A percentile compares a stretch with the other conserved stretches of the same genome.
These are phyloP conservation scores for Rafetus swinhoei DNA, from an alignment of 2,113 vertebrate species.

Conservation along the genomic window DNA sequence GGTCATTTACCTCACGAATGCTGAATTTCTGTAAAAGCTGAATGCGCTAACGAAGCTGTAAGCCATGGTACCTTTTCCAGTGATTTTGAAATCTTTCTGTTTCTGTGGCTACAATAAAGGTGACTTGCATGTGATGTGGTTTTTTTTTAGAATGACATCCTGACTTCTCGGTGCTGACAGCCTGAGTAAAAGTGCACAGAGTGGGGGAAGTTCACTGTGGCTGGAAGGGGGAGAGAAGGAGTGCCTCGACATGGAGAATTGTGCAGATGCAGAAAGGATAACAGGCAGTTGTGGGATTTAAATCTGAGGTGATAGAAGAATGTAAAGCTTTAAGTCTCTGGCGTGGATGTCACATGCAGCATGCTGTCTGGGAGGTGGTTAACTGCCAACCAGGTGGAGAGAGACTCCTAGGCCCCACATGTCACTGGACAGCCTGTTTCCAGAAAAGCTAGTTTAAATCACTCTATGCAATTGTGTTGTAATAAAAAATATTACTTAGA, in stretches of 20 bases:
- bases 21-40: not conserved
- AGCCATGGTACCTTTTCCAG: not conserved
- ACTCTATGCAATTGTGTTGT: not conserved
- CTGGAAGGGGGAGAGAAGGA: not conserved
- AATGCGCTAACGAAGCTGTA: not conserved
- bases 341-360: not conserved
- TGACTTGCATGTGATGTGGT: not conserved
- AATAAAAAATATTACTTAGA: not conserved
- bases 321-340: not conserved
- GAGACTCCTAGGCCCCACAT: not conserved
- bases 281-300: not conserved
- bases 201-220: not conserved
- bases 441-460: not conserved
- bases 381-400: not conserved
- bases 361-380: not conserved
- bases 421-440: not conserved
- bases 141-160: not conserved
- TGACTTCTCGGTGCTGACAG: not conserved
- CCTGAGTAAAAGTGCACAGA: not conserved
- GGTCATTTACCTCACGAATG: not conserved
- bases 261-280: not conserved
- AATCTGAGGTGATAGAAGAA: not conserved
- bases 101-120: not conserved
- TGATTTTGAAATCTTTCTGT: not conserved
- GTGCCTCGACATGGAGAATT: not conserved